Evolutionary conservation across 1,140 invertebrate genomes (phyloP).

Genomic region (Drosophila rhopaloa): DNA sequence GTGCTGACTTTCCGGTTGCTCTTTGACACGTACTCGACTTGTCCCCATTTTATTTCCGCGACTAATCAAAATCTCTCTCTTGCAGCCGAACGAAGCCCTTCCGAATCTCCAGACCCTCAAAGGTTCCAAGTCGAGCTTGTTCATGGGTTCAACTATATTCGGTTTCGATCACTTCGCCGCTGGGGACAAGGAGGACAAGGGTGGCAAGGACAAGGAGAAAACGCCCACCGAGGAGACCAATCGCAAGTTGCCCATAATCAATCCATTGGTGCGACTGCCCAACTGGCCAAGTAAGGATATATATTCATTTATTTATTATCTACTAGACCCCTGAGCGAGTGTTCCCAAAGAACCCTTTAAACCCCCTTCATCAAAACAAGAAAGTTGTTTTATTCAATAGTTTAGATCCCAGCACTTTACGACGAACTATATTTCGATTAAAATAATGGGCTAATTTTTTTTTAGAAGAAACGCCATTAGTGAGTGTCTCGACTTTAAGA

Average conservation of each 20-base stretch:
- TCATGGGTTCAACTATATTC: constrained; percentile 80
- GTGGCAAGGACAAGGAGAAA: constrained; percentile 76
- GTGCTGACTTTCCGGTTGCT: constrained; percentile 79
- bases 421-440: too few relatives aligned
- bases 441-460: too few relatives aligned
- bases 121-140: constrained; percentile 86
- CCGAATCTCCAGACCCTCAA: constrained; percentile 86
- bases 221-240: constrained; percentile 85
- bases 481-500: too few relatives aligned
- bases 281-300: constrained; percentile 92
- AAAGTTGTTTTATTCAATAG: too few relatives aligned
- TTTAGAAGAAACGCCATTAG: too few relatives aligned
- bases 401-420: too few relatives aligned
- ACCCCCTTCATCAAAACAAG: too few relatives aligned
- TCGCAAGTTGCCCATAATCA: constrained; percentile 94
- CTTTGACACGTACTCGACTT: constrained; percentile 64
- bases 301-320: too few relatives aligned
- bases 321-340: too few relatives aligned
- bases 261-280: constrained; percentile 93
- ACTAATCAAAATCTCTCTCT: constrained; percentile 55
- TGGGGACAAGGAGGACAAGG: constrained; percentile 54
- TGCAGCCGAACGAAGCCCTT: constrained; percentile 84
- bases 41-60: neutral
- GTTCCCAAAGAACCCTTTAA: too few relatives aligned
- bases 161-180: constrained; percentile 69